Base-by-base conservation (phyloP, 2,113 vertebrate species). In the Nestor notabilis region DNA sequence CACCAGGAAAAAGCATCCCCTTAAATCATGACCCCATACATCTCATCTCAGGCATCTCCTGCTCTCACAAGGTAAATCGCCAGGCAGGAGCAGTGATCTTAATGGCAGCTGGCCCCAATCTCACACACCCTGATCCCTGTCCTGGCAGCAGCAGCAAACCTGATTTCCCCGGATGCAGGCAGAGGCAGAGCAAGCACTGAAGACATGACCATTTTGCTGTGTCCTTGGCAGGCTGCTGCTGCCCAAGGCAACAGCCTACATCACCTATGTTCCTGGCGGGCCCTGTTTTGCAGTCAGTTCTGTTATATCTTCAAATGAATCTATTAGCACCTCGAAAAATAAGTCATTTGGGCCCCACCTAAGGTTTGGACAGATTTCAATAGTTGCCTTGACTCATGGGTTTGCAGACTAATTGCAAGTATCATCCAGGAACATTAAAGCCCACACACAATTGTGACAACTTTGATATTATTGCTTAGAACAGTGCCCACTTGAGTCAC, bases 211-310 rank as follows among this genome's bases (percentile, higher is more conserved):
- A 17, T 37, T 89, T 27, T 33, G 58, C 72, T 27, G 68, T 64
- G 89, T 77, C 91, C 60, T 87, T 92, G 91, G 91, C 89, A 95
- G 60, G 75, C 60, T 70, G 72, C 80, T 75, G 64, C 83, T 17
- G 81, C 83, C 74, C 77, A 82, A 92, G 47, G 89, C 91, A 94
- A 79, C 64, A 95, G 56, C 87, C 79, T 70, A 24, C 56, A 87
- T 78, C 89, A 91, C 91, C 94, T 84, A 0, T 75, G 83, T 60
- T 95, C 89, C 87, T 77, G 61, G 81, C 65, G 55, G 83, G 60
- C 72, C 37, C 47, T 29, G 19, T 3, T 90, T 70, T 52, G 43
- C 86, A 58, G 16, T 52, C 66, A 37, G 16, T 25, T 82, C 70
- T 53, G 9, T 64, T 58, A 41, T 3, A 17, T 55, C 93, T 93